Conservation (phyloP, 2,888 invertebrate genomes). For the Frankliniella intonsa region DNA sequence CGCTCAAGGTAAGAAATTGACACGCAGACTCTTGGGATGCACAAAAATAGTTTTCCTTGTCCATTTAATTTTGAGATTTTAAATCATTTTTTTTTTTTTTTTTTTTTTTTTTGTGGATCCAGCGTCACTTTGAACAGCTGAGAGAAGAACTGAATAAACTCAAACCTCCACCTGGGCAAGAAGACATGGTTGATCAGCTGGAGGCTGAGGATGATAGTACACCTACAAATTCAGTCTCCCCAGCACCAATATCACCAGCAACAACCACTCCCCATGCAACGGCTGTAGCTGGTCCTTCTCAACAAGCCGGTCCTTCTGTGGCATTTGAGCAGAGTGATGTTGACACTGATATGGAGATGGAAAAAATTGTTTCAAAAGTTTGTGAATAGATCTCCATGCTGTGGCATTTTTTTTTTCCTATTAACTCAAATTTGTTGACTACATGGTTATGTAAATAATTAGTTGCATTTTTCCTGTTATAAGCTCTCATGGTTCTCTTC, state of each 20-base stretch:
- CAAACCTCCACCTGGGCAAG: constrained; percentile 69
- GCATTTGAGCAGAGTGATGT: constrained; percentile 46
- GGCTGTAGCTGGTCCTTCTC: constrained; percentile 35
- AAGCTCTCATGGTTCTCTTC: not conserved
- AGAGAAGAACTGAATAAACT: constrained; percentile 82
- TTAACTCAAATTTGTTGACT: not conserved
- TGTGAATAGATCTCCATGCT: constrained; percentile 50
- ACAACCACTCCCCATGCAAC: constrained; percentile 35
- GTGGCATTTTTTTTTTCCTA: not conserved
- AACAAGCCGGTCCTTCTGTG: constrained; percentile 40
- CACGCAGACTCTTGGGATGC: not conserved
- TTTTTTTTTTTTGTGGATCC: constrained; percentile 40
- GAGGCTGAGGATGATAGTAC: constrained; percentile 33
- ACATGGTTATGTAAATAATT: not conserved
- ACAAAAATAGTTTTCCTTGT: not conserved
- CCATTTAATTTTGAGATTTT: constrained; percentile 29
- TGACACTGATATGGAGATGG: constrained; percentile 68
- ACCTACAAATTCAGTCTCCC: not conserved
- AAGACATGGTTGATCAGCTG: constrained; percentile 61
- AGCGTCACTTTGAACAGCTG: constrained; percentile 76
- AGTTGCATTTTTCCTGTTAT: constrained; percentile 7
- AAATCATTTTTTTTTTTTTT: constrained; percentile 24
- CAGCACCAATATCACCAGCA: constrained; percentile 35
- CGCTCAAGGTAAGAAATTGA: constrained; percentile 59
- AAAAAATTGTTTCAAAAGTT: constrained; percentile 69